These are phyloP conservation scores for Apotomis turbidana DNA, from an alignment of 2,888 invertebrate genomes.

Conservation along the genomic window DNA sequence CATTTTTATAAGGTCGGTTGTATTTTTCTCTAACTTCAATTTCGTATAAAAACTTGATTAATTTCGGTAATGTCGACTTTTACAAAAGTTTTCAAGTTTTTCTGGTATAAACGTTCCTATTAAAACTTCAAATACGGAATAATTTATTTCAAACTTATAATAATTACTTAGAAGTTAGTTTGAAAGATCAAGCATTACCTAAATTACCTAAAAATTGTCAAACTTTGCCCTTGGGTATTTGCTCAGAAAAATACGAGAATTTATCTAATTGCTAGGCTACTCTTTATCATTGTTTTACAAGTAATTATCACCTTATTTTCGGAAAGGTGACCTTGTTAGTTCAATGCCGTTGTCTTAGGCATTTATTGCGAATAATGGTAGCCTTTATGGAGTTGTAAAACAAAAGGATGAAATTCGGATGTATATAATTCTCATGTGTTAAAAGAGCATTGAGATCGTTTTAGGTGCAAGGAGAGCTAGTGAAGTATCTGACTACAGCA, in stretches of 20 bases:
- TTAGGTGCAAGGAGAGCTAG: too few species aligned
- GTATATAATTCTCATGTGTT: too few species aligned
- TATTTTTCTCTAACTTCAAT: not conserved
- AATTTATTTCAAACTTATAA: not conserved
- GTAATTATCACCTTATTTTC: conserved; percentile 9
- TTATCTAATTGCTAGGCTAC: not conserved
- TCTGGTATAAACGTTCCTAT: not conserved
- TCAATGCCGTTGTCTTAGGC: not conserved
- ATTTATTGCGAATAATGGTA: not conserved
- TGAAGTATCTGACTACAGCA: too few species aligned
- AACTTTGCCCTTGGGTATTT: conserved; percentile 10
- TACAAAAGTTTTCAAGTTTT: not conserved
- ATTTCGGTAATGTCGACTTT: not conserved
- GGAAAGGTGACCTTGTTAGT: conserved; percentile 3
- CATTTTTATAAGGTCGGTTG: too few species aligned
- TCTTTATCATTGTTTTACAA: conserved; percentile 7
- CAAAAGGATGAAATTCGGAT: too few species aligned
- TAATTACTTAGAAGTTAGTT: not conserved
- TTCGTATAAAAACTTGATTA: not conserved
- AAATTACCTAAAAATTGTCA: not conserved
- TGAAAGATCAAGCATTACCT: conserved; percentile 2
- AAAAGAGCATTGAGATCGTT: too few species aligned
- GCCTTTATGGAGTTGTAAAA: too few species aligned
- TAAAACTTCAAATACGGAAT: not conserved
- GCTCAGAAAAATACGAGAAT: not conserved